phyloP scores from a whole-genome alignment of 2,113 vertebrate species.

The Pachyramphus minor region DNA sequence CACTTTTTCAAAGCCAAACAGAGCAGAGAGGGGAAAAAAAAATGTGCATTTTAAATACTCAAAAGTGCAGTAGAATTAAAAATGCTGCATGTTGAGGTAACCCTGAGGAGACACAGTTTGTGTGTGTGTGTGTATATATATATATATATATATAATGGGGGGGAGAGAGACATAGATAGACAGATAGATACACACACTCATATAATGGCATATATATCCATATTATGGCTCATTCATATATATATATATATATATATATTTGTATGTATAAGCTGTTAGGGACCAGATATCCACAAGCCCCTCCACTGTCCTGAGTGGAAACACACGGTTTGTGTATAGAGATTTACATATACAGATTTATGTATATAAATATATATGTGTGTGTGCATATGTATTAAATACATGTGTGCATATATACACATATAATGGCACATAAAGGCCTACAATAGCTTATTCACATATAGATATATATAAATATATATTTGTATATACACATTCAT shows the following conservation, averaged over 20 bases:
- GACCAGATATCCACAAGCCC: too few relatives aligned
- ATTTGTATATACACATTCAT: too few relatives aligned
- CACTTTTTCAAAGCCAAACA: neutral
- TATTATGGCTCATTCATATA: neutral
- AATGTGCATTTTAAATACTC: neutral
- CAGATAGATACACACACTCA: neutral
- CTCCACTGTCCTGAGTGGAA: neutral
- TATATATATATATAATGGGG: neutral
- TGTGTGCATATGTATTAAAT: neutral
- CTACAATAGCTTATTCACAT: too few relatives aligned
- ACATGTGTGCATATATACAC: too few relatives aligned
- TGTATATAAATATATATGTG: too few relatives aligned
- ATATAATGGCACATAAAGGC: too few relatives aligned
- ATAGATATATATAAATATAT: too few relatives aligned
- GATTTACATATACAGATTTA: too few relatives aligned
- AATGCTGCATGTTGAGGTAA: neutral
- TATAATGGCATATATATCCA: neutral
- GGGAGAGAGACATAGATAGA: neutral
- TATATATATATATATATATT: neutral
- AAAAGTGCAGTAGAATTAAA: neutral
- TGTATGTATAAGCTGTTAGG: neutral
- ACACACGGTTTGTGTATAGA: neutral
- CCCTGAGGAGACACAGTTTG: neutral
- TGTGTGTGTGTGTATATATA: neutral
- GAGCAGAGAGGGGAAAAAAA: neutral